phyloP scores from a whole-genome alignment of 2,113 vertebrate species.

The Lagopus muta region DNA sequence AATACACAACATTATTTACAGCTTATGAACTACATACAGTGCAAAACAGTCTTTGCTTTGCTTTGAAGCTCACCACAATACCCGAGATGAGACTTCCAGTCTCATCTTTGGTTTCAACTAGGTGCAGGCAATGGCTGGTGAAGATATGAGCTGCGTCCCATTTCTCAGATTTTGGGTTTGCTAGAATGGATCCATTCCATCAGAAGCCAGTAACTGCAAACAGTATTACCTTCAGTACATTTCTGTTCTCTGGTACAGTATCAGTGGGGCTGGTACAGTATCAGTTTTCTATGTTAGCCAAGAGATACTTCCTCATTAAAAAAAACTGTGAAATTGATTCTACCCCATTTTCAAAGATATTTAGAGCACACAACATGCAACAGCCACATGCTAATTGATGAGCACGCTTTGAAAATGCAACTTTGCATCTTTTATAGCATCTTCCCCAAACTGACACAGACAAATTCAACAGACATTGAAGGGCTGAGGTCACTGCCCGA shows the following conservation, averaged over 20 bases:
- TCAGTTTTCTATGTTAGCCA: background rate
- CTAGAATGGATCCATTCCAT: background rate
- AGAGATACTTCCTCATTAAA: background rate
- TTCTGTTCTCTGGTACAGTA: background rate
- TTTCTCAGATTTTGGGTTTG: background rate
- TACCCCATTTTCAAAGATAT: background rate
- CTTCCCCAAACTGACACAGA: background rate
- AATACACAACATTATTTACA: background rate
- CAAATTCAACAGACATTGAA: background rate
- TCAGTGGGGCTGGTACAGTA: rapidly evolving
- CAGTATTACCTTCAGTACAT: background rate
- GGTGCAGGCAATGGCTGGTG: background rate
- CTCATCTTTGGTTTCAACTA: background rate
- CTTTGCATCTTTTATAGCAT: background rate
- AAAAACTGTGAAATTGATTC: background rate
- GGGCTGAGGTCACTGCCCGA: background rate
- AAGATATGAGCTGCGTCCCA: rapidly evolving
- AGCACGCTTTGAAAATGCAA: background rate
- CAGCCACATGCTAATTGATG: background rate
- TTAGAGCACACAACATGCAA: background rate
- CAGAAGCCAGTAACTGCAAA: background rate
- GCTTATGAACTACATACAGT: background rate
- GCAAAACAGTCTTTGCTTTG: background rate
- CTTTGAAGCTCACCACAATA: background rate
- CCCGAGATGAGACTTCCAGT: background rate